Percentiles rank a stretch among this genome's conserved stretches.
Conservation (phyloP, 2,113 vertebrate species). For the Mirza zaza region DNA sequence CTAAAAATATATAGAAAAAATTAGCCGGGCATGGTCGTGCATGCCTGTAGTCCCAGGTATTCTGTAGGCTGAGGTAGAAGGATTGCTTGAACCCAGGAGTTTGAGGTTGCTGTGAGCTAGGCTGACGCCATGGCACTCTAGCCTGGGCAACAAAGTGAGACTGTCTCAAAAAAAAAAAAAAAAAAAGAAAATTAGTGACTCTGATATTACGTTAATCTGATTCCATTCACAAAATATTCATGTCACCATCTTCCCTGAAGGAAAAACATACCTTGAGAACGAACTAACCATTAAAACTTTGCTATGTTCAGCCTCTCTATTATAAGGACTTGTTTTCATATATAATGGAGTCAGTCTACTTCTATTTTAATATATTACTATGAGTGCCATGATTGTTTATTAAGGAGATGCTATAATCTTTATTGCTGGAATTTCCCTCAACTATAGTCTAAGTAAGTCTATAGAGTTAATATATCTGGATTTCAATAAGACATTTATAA, state of each 20-base stretch:
- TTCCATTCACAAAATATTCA: not conserved
- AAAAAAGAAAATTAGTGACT: not conserved
- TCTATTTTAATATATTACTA: not conserved
- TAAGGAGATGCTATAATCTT: not conserved
- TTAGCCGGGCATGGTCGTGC: no score
- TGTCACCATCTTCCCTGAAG: not conserved
- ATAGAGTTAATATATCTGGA: not conserved
- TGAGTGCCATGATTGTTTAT: not conserved
- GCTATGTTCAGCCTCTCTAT: not conserved
- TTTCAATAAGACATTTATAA: not conserved
- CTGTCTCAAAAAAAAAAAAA: no score
- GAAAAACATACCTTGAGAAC: not conserved
- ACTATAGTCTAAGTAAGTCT: not conserved
- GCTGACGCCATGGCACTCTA: no score
- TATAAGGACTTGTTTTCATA: not conserved
- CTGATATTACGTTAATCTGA: not conserved
- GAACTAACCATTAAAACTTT: not conserved
- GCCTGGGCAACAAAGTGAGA: no score
- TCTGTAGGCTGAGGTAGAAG: no score
- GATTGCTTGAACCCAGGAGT: no score
- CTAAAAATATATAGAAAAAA: no score
- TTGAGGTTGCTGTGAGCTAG: no score
- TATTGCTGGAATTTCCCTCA: not conserved
- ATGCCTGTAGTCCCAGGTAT: no score
- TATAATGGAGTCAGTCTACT: not conserved